Base-by-base conservation (phyloP, 2,888 invertebrate species). In the Agrochola lota region DNA sequence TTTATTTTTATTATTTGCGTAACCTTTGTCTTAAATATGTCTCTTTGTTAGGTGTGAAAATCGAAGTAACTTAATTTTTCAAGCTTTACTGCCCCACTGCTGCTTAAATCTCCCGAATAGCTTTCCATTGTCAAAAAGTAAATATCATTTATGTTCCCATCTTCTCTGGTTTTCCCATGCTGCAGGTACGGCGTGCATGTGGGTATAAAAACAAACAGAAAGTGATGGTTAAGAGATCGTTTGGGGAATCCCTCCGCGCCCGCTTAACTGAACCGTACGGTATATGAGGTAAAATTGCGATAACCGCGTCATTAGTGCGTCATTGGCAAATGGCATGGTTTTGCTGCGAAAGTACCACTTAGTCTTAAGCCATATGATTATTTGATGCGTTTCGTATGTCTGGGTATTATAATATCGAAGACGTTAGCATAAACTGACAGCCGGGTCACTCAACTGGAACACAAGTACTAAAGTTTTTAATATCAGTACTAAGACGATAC, bases 211-310 rank as follows among this genome's bases (percentile, higher is more conserved):
- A 68, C 59, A 30, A 80, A 71, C 88, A 83, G 88, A 87, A 87
- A 88, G 88, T 79, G 63, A 70, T 66, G 60, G 55, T 71, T 71
- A 68, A 76, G 74, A 79, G 71, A 71, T 74, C 70, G 74, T 52
- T 70, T 84, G 88, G 88, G 88, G 83, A 87, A 81, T 87, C 87
- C 88, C 88, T 81, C 73, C 49, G 55, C 52, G 72, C 74, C 73
- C 43, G 67, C 26, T 60, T 35, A 20, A 69, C 12, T 67, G 76
- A 63, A 30, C 76, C 46, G 59, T 55, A 74, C 74, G 69, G 68
- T 78, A 63, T 64, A 71, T 30, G 66, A 62, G 79, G 78, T 81
- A 75, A 77, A 80, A 55, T 66, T 71, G 26, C 30, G 59, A 62
- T 35, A 72, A 63, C 40, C 55, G 69, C 85, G 84, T 85, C 88